Evolutionary conservation across 2,888 invertebrate genomes (phyloP), one percentile per base, ranked within the genome.

Genomic region (Coleophora flavipennella): DNA sequence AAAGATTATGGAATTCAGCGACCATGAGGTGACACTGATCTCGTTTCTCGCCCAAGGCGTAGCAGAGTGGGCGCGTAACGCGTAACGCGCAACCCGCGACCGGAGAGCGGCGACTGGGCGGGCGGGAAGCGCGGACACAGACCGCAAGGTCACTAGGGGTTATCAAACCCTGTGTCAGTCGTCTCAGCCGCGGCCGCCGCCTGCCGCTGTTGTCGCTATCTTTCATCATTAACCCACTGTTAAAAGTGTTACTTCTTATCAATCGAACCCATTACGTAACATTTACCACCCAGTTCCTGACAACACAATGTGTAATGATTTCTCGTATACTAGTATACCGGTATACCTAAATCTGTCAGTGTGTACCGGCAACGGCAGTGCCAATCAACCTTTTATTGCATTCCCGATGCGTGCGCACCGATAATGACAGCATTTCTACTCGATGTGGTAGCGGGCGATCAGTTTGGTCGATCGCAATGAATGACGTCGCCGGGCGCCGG

Each of bases 351-450:
- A 72, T 60, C 66, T 58, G 55, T 62, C 61, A 59, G 62, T 60
- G 59, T 61, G 58, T 47, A 53, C 53, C 51, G 51, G 53, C 57
- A 57, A 60, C 57, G 58, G 65, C 65, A 55, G 62, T 66, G 63
- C 59, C 61, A 65, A 64, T 55, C 50, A 59, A 51, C 57, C 60
- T 68, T 69, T 74, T 70, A 76, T 72, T 69, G 68, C 74, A 73
- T 76, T 71, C 72, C 53, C 57, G 58, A 62, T 77, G 72, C 72
- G 77, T 77, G 69, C 70, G 65, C 62, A 62, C 60, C 62, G 73
- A 74, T 81, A 81, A 80, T 81, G 79, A 78, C 73, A 74, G 77
- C 76, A 75, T 80, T 78, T 77, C 76, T 74, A 79, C 75, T 70
- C 68, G 70, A 67, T 67, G 73, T 71, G 74, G 76, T 78, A 78